phyloP scores from a whole-genome alignment of 2,113 vertebrate species.

The Hippocampus abdominalis region DNA sequence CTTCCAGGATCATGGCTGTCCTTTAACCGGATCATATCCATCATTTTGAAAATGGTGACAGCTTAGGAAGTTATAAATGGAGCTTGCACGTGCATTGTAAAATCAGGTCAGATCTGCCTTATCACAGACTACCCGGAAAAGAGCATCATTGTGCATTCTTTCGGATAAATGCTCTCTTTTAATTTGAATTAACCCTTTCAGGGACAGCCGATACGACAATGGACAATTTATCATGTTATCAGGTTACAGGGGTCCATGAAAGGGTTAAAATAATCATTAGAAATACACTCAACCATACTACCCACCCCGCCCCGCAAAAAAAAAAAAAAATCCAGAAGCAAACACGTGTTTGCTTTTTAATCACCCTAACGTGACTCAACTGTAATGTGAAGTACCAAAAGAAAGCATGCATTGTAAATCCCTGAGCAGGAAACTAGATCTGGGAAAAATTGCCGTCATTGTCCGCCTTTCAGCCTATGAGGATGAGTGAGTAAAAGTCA shows the following conservation, averaged over 20 bases:
- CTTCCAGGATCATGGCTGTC: constrained; percentile 4
- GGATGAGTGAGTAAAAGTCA: constrained; percentile 7
- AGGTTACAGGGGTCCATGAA: too few species aligned
- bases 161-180: too few species aligned
- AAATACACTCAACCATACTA: too few species aligned
- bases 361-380: background rate
- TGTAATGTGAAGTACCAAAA: background rate
- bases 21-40: constrained; percentile 17
- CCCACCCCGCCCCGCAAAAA: too few species aligned
- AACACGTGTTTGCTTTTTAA: constrained; percentile 4
- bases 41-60: constrained; percentile 17
- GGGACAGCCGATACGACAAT: too few species aligned
- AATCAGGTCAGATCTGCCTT: constrained; percentile 7
- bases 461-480: background rate
- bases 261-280: too few species aligned
- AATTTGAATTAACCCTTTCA: too few species aligned
- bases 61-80: background rate
- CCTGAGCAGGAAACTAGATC: constrained; percentile 21
- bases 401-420: constrained; percentile 30
- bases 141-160: too few species aligned
- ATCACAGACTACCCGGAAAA: too few species aligned
- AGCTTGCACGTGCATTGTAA: constrained; percentile 1
- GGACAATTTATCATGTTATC: too few species aligned
- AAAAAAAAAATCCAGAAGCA: background rate
- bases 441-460: constrained; percentile 5